Evolutionary conservation across 2,113 vertebrate species (phyloP), one percentile per base, ranked within the genome.

Genomic region (Eonycteris spelaea): DNA sequence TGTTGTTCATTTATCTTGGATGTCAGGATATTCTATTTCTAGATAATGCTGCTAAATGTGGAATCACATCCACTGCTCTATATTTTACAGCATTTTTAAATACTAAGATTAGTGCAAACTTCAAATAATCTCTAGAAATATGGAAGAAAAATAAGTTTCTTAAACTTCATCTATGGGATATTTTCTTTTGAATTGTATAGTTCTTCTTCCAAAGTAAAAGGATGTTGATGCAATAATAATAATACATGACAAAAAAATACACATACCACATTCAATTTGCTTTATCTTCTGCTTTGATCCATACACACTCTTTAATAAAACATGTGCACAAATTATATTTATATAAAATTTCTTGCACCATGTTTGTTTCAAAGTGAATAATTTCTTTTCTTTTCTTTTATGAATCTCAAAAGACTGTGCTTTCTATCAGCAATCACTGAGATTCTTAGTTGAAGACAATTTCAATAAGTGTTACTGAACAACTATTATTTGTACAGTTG

Each of bases 1-100:
- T 97, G 83, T 96, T 98, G 78, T 92, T 98, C 97, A 98, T 98
- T 98, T 97, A 97, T 98, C 96, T 97, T 97, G 63, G 26, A 96
- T 98, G 92, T 98, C 98, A 98, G 92, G 40, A 77, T 91, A 97
- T 91, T 94, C 77, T 97, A 80, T 97, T 97, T 98, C 90, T 97
- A 92, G 48, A 88, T 78, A 88, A 96, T 97, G 84, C 85, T 74
- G 71, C 97, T 96, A 97, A 97, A 98, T 95, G 96, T 90, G 90
- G 97, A 97, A 97, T 98, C 84, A 91, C 40, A 97, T 93, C 63
- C 71, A 96, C 71, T 95, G 26, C 85, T 97, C 67, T 97, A 51
- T 51, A 43, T 97, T 90, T 74, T 96, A 97, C 95, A 97, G 73
- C 55, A 65, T 73, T 97, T 97, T 96, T 94, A 96, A 97, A 95